These are phyloP conservation scores for Drosophila merina DNA, from an alignment of 2,888 invertebrate species.

Conservation along the genomic window DNA sequence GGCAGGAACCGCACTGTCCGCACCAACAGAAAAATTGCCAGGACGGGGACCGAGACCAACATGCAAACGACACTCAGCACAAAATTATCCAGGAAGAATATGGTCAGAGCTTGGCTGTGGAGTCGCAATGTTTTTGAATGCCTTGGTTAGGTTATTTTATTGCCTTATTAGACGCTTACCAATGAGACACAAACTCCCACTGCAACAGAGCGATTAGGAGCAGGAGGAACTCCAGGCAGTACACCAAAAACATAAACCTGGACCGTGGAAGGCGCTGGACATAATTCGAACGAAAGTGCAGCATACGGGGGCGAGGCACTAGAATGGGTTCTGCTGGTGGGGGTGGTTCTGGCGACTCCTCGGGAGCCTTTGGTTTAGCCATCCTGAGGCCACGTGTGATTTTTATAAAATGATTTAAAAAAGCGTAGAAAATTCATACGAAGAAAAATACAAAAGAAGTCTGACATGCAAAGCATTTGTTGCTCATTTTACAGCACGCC, in stretches of 20 bases:
- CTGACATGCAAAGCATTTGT: slow-evolving; percentile 43
- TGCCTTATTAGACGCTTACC: background rate
- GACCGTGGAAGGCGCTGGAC: background rate
- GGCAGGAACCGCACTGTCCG: slow-evolving; percentile 1
- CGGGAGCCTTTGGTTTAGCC: background rate
- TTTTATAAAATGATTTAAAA: slow-evolving; percentile 23
- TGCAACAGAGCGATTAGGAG: slow-evolving; percentile 7
- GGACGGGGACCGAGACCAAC: slow-evolving; percentile 1
- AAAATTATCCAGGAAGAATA: background rate
- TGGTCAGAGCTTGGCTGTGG: background rate
- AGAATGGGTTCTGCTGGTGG: background rate
- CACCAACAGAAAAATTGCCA: slow-evolving; percentile 2
- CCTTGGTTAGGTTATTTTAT: background rate
- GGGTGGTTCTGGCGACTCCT: background rate
- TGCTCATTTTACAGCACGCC: slow-evolving; percentile 51
- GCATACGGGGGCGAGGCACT: background rate
- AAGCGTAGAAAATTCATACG: slow-evolving; percentile 4
- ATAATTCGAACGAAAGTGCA: background rate
- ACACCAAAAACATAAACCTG: slow-evolving; percentile 14
- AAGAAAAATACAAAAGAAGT: slow-evolving; percentile 23
- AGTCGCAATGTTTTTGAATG: background rate
- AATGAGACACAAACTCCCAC: slow-evolving; percentile 1
- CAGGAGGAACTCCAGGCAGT: background rate
- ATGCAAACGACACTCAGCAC: slow-evolving; percentile 2
- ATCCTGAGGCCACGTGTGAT: slow-evolving; percentile 14